phyloP scores from a whole-genome alignment of 2,797 vertebrate species.

The Taenioides sp. region DNA sequence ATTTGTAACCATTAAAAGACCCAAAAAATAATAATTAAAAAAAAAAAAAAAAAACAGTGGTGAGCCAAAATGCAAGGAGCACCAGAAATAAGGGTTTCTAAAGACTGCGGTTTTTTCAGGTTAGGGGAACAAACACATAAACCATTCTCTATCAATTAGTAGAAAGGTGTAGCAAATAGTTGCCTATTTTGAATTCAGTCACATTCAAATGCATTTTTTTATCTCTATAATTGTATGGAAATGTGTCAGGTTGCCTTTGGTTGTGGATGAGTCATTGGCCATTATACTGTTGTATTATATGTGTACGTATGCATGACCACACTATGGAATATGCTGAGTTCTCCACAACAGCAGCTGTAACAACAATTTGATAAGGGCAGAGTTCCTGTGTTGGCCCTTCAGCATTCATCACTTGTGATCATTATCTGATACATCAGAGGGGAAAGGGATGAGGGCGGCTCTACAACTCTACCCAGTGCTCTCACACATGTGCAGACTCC shows the following conservation, averaged over 20 bases:
- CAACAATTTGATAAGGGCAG: not conserved
- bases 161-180: not conserved
- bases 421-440: not conserved
- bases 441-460: not conserved
- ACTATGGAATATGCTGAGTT: slow-evolving; percentile 4
- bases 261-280: not conserved
- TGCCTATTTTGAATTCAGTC: not conserved
- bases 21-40: not conserved
- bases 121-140: too few species aligned
- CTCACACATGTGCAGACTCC: too few species aligned
- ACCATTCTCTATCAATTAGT: not conserved
- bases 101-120: too few species aligned
- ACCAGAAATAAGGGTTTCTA: not conserved
- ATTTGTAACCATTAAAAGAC: not conserved
- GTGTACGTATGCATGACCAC: not conserved
- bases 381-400: slow-evolving; percentile 4
- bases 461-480: not conserved
- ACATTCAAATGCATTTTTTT: not conserved
- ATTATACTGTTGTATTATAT: not conserved
- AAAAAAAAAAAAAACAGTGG: not conserved
- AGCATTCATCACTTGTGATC: not conserved
- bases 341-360: slow-evolving; percentile 2
- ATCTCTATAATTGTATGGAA: too few species aligned
- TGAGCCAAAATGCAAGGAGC: not conserved
- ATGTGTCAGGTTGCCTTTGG: not conserved